Percentiles rank a stretch among this genome's conserved stretches.
Conservation (phyloP, 2,888 invertebrate genomes). For the Nemoura dubitans region DNA sequence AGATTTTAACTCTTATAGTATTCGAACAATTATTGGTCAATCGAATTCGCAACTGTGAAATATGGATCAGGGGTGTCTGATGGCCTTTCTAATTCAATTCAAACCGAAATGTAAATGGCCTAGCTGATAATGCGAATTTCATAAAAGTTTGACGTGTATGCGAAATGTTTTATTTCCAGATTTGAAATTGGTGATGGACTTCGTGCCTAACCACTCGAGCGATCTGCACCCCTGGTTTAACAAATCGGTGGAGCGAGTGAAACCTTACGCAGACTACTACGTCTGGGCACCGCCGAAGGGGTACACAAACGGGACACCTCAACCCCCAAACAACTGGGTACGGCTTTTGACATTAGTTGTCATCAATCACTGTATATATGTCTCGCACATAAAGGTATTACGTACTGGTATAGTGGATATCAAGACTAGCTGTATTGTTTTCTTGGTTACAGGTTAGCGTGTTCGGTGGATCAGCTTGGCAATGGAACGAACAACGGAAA, state of each 20-base stretch:
- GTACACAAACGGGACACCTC: constrained; percentile 54
- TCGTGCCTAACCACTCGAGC: constrained; percentile 56
- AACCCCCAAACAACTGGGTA: constrained; percentile 68
- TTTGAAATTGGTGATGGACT: constrained; percentile 54
- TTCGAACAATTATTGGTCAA: neutral
- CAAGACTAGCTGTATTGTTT: no score
- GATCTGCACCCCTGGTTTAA: constrained; percentile 64
- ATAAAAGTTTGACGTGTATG: no score
- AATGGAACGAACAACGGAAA: constrained; percentile 58
- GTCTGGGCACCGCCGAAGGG: constrained; percentile 62
- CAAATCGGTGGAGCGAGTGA: constrained; percentile 60
- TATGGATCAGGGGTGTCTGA: neutral
- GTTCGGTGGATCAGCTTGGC: constrained; percentile 66
- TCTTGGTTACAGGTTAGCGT: constrained; percentile 60
- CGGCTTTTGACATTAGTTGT: no score
- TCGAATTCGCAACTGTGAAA: neutral
- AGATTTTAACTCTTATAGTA: neutral
- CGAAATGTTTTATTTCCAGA: constrained; percentile 48
- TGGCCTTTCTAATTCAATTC: neutral
- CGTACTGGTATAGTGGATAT: no score
- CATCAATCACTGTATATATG: no score
- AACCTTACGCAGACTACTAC: constrained; percentile 62
- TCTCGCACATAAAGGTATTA: no score
- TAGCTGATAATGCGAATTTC: no score
- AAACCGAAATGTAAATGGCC: neutral